Conservation (phyloP, 2,888 invertebrate genomes). For the Clitarchus hookeri region DNA sequence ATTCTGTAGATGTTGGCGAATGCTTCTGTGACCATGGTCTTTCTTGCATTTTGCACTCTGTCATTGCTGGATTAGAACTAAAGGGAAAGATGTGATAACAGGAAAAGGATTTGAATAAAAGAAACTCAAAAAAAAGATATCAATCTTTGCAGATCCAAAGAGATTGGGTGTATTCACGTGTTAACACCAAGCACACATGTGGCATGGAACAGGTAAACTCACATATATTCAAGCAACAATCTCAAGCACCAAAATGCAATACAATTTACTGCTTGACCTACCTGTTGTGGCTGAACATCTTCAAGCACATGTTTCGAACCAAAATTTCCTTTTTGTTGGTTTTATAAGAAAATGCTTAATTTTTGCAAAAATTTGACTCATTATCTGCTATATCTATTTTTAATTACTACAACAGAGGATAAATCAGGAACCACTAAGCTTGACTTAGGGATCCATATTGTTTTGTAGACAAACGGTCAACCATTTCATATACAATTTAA, state of each 20-base stretch:
- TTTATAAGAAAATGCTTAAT: neutral
- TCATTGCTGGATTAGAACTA: neutral
- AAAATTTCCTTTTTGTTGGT: neutral
- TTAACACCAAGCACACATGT: slow-evolving; percentile 9
- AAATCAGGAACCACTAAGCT: neutral
- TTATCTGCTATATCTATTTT: neutral
- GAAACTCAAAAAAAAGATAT: neutral
- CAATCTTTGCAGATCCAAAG: neutral
- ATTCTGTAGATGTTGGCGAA: too few relatives aligned
- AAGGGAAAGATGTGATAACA: neutral
- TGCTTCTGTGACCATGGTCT: neutral
- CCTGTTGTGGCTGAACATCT: neutral
- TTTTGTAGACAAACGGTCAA: neutral
- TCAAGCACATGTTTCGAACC: neutral
- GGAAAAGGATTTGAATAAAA: neutral
- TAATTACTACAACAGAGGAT: slow-evolving; percentile 1
- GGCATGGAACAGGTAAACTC: slow-evolving; percentile 14
- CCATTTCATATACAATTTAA: slow-evolving; percentile 6
- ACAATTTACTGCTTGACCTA: slow-evolving; percentile 3
- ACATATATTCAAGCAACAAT: slow-evolving; percentile 6
- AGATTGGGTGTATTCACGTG: neutral
- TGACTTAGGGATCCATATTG: neutral
- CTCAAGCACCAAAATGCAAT: neutral
- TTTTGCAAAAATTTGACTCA: neutral
- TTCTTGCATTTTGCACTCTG: neutral